These are phyloP conservation scores for Palythoa caribaeorum DNA, from an alignment of 92 coral and sea anemone species.

Conservation along the genomic window DNA sequence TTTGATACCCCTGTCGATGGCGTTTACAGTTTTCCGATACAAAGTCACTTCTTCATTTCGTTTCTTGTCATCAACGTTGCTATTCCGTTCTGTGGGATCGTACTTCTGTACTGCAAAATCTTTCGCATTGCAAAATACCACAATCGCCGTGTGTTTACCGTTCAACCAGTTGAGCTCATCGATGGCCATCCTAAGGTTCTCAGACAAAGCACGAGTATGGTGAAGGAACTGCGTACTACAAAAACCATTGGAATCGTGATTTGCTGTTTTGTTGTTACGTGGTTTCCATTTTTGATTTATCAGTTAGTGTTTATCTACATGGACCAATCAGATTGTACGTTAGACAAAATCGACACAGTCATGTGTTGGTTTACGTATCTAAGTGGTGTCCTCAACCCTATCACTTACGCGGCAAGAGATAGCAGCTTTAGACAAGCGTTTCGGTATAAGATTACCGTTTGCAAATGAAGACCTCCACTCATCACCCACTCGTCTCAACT, in stretches of 20 bases:
- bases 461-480: background rate
- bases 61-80: constrained; percentile 58
- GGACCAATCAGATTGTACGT: constrained; percentile 37
- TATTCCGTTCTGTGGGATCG: constrained; percentile 62
- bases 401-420: constrained; percentile 27
- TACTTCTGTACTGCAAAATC: constrained; percentile 43
- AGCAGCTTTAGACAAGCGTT: constrained; percentile 44
- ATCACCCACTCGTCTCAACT: too few relatives aligned
- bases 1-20: constrained; percentile 58
- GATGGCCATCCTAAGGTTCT: background rate
- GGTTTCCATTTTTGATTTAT: constrained; percentile 66
- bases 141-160: constrained; percentile 37
- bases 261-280: constrained; percentile 62
- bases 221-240: constrained; percentile 53
- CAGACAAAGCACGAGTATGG: constrained; percentile 49
- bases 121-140: constrained; percentile 58
- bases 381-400: constrained; percentile 47
- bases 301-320: constrained; percentile 42
- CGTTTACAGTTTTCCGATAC: constrained; percentile 45
- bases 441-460: constrained; percentile 7
- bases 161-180: constrained; percentile 2
- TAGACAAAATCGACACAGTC: constrained; percentile 61
- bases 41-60: constrained; percentile 48
- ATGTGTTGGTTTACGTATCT: constrained; percentile 68
- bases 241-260: constrained; percentile 63